These are phyloP conservation scores for Nasua narica DNA, from an alignment of 2,797 vertebrate genomes.

Conservation along the genomic window DNA sequence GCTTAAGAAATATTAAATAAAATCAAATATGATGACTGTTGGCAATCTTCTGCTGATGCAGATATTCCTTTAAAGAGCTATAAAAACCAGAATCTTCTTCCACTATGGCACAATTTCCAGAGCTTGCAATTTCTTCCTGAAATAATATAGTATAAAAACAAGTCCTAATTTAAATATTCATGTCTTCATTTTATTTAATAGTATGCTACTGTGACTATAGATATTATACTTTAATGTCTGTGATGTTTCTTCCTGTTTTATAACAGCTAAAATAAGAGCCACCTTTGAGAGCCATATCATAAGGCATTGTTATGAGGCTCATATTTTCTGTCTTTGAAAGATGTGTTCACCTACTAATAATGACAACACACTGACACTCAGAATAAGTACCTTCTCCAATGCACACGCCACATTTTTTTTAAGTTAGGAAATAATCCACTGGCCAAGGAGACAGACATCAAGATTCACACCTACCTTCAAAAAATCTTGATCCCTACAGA, in stretches of 20 bases:
- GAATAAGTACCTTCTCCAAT: constrained; percentile 23
- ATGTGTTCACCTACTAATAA: constrained; percentile 19
- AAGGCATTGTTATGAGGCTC: constrained; percentile 51
- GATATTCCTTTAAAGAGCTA: constrained; percentile 33
- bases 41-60: constrained; percentile 48
- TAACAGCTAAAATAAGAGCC: constrained; percentile 65
- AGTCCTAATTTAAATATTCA: constrained; percentile 74
- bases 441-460: constrained; percentile 6
- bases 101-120: constrained; percentile 45
- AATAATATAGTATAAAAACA: constrained; percentile 45
- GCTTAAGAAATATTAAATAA: constrained; percentile 64
- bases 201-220: constrained; percentile 49
- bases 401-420: not conserved
- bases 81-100: constrained; percentile 43
- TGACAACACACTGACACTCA: constrained; percentile 8
- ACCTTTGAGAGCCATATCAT: constrained; percentile 54
- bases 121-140: constrained; percentile 52
- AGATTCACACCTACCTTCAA: not conserved
- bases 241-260: constrained; percentile 42
- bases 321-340: constrained; percentile 60
- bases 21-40: constrained; percentile 54
- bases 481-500: not conserved
- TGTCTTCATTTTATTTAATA: constrained; percentile 63
- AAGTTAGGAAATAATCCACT: constrained; percentile 3
- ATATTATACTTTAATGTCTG: constrained; percentile 65